A percentile compares a stretch with the other conserved stretches of the same genome.
Conservation (phyloP, 1,140 invertebrate genomes). For the Sarcophaga peregrina region DNA sequence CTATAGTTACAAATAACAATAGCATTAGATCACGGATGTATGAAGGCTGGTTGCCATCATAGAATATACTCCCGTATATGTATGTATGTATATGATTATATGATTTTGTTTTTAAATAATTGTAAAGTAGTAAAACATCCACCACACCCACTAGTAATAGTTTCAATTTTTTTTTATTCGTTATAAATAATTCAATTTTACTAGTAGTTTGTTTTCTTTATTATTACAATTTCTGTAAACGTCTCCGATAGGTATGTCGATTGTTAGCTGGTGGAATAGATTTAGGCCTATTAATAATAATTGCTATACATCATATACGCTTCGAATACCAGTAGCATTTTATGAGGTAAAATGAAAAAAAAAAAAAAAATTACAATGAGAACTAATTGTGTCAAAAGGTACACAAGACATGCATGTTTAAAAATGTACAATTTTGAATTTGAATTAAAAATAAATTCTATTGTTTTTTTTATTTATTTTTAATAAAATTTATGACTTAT, state of each 20-base stretch:
- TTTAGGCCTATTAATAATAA: background rate
- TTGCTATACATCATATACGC: background rate
- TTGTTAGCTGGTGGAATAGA: background rate
- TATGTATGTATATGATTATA: too few species aligned
- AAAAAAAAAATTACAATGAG: background rate
- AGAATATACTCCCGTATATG: too few species aligned
- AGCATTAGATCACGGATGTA: background rate
- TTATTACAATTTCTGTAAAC: background rate
- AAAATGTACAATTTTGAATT: constrained; percentile 16
- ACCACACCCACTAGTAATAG: background rate
- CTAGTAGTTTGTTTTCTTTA: background rate
- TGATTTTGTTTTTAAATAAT: background rate
- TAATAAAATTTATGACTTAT: constrained; percentile 9
- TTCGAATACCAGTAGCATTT: background rate
- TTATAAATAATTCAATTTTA: background rate
- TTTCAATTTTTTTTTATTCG: background rate
- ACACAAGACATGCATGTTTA: constrained; percentile 24
- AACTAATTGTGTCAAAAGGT: constrained; percentile 24
- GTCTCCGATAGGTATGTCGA: background rate
- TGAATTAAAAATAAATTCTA: background rate
- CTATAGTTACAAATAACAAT: background rate
- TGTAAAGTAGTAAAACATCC: background rate
- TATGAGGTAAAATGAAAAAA: background rate
- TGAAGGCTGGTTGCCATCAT: background rate
- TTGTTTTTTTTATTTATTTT: background rate